phyloP scores from a whole-genome alignment of 2,113 vertebrate species.

The Felis chaus region DNA sequence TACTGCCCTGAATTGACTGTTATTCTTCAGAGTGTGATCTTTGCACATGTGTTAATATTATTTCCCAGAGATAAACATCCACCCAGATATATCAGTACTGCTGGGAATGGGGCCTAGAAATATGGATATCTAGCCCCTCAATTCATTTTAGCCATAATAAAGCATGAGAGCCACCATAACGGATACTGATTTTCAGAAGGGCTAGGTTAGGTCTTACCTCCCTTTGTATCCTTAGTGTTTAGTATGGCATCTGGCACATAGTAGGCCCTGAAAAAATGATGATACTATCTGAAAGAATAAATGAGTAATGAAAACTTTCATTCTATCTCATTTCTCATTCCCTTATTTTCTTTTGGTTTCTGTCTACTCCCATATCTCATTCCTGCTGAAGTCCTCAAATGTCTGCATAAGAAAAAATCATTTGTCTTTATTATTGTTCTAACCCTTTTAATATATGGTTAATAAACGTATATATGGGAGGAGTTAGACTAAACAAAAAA shows the following conservation, averaged over 20 bases:
- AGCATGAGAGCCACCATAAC: neutral
- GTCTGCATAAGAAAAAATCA: neutral
- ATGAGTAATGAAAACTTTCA: neutral
- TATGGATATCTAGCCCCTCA: neutral
- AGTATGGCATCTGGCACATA: neutral
- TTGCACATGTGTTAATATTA: neutral
- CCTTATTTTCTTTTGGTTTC: neutral
- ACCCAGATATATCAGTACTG: neutral
- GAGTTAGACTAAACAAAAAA: neutral
- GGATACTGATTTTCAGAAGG: neutral
- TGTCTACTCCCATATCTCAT: neutral
- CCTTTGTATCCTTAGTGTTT: neutral
- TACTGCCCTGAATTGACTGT: neutral
- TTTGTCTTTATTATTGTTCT: neutral
- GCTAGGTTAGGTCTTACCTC: neutral
- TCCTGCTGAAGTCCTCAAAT: neutral
- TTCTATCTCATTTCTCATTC: neutral
- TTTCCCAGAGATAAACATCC: neutral
- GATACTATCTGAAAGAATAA: neutral
- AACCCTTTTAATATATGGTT: neutral
- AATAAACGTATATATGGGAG: neutral
- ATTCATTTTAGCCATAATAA: neutral
- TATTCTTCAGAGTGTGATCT: neutral
- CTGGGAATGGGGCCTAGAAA: neutral
- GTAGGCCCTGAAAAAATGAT: neutral